Evolutionary conservation across 1,140 invertebrate genomes (phyloP), one percentile per base, ranked within the genome.

Genomic region (Diorhabda sublineata): DNA sequence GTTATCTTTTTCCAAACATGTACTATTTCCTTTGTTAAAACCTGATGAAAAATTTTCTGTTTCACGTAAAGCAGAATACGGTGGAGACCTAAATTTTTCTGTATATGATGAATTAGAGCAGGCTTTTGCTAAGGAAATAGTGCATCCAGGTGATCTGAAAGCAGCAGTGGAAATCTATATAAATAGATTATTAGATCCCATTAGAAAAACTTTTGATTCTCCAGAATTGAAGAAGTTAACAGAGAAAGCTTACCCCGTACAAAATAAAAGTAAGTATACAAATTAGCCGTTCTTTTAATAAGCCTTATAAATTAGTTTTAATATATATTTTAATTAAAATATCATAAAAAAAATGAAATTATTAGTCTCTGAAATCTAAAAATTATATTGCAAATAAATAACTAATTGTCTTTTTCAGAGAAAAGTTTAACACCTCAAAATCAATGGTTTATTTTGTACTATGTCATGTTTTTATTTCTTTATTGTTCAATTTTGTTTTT

Each of bases 121-220:
- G 73, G 87, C 88, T 67, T 96, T 92, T 84, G 88, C 89, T 0
- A 87, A 88, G 64, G 81, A 95, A 83, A 88, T 93, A 75, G 84
- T 99, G 65, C 95, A 98, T 86, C 97, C 97, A 45, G 95, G 90
- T 57, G 97, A 98, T 85, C 85, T 99, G 66, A 99, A 99, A 83
- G 84, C 82, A 61, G 87, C 90, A 60, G 91, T 95, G 42, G 94
- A 94, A 83, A 80, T 84, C 70, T 92, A 93, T 73, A 90, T 99
- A 3, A 98, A 98, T 83, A 86, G 83, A 77, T 82, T 99, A 45
- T 82, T 99, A 63, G 92, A 92, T 69, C 96, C 97, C 43, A 93
- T 99, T 77, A 87, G 95, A 73, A 90, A 95, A 82, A 88, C 89
- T 76, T 98, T 98, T 81, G 87, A 92, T 73, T 82, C 87, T 69